Evolutionary conservation across 30 jellyfish, hydroid and myxozoan genomes (phyloP).

Genomic region (Hydractinia echinata): DNA sequence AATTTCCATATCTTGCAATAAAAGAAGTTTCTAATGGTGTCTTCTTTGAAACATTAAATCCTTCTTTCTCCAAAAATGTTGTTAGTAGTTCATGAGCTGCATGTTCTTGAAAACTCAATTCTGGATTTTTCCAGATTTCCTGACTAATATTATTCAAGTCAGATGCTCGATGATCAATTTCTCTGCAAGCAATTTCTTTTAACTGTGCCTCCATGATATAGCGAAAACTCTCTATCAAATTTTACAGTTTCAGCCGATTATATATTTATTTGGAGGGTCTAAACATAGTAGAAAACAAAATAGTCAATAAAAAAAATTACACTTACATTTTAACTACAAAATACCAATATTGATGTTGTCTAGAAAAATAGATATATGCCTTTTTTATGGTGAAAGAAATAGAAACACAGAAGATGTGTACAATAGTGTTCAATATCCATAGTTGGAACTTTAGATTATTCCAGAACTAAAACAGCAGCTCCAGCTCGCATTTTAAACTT

Average conservation of each 20-base stretch:
- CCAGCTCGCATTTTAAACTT: too few relatives aligned
- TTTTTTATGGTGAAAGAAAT: too few relatives aligned
- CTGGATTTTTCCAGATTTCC: constrained; percentile 76
- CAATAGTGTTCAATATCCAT: too few relatives aligned
- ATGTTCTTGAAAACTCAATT: constrained; percentile 65
- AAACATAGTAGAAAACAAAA: neutral
- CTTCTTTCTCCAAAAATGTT: constrained; percentile 57
- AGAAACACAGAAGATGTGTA: too few relatives aligned
- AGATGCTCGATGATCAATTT: constrained; percentile 41
- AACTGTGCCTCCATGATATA: constrained; percentile 26
- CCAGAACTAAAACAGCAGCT: too few relatives aligned
- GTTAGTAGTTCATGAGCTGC: constrained; percentile 65
- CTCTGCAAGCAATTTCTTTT: constrained; percentile 29
- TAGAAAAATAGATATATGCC: too few relatives aligned
- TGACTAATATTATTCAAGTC: constrained; percentile 54
- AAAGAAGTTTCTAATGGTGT: constrained; percentile 84
- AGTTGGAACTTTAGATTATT: too few relatives aligned
- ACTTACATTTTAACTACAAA: too few relatives aligned
- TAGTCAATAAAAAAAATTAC: neutral
- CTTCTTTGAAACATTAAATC: constrained; percentile 56
- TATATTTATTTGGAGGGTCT: too few relatives aligned
- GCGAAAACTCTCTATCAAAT: too few relatives aligned
- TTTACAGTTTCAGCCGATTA: too few relatives aligned
- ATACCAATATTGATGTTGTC: too few relatives aligned
- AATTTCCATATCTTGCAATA: constrained; percentile 67